Base-by-base conservation (phyloP, 2,797 vertebrate species). In the Distichodus sexfasciatus region DNA sequence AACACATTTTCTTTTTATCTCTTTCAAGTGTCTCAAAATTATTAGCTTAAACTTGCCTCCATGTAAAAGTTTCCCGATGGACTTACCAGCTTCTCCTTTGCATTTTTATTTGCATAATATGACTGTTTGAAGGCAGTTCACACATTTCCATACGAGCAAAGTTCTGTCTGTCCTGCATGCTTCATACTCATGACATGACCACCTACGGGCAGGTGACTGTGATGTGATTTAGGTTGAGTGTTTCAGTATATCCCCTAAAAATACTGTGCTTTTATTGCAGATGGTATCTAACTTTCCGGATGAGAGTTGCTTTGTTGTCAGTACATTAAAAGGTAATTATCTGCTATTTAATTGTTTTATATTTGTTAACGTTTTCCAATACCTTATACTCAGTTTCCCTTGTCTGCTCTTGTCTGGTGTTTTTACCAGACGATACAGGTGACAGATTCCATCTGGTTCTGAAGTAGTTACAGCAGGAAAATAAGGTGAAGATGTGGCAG, bases 271-370 rank as follows among this genome's bases (percentile, higher is more conserved):
- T 83, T 19, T 59, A 69, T 74, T 87, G 81, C 85, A 98, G 96
- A 94, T 97, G 95, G 92, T 98, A 67, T 93, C 95, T 81, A 96
- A 95, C 87, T 93, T 98, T 82, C 88, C 86, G 69, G 95, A 98
- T n/a, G 96, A 98, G 79, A 91, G 90, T 4, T 95, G 92, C 82
- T 98, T 98, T 79, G 78, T 92, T 72, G 93, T 98, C 89, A 93
- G 91, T 84, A 93, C 93, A 41, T 87, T 95, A 54, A 92, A 94
- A 90, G 94, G 96, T 97, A 89, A 79, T 26, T 15, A 19, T n/a
- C 12, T 19, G n/a, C 21, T 41, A 19, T 51, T 26, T 43, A 17
- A 15, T 28, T n/a, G 4, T 19, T 63, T 69, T 9, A 44, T 14
- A 1, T 7, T 12, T 15, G 29, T 47, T 12, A 8, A 41, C n/a